Conservation (phyloP, 2,113 vertebrate species). For the Aythya baeri region DNA sequence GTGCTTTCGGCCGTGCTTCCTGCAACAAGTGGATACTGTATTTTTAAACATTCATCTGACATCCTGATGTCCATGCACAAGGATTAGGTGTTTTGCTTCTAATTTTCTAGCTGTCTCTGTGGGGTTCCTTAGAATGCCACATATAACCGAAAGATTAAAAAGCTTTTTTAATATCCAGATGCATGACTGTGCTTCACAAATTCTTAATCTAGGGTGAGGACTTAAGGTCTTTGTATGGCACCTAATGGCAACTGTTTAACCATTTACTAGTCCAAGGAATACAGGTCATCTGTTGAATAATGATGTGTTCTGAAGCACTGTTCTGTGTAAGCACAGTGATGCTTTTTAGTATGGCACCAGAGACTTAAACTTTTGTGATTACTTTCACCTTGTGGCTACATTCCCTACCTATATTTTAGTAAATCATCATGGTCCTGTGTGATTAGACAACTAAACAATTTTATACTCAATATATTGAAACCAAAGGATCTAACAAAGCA, state of each 20-base stretch:
- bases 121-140: neutral
- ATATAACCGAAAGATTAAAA: neutral
- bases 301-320: neutral
- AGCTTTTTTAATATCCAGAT: neutral
- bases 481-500: neutral
- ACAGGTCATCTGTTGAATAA: neutral
- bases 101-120: neutral
- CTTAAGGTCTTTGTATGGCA: neutral
- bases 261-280: neutral
- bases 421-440: neutral
- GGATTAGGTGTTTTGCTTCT: neutral
- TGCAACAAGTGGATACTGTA: accelerated
- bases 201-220: neutral
- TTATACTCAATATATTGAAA: neutral
- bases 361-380: neutral
- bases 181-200: neutral
- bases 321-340: neutral
- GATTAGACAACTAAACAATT: neutral
- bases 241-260: neutral
- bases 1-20: too few species aligned
- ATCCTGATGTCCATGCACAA: neutral
- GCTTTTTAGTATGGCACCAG: neutral
- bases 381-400: neutral
- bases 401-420: neutral
- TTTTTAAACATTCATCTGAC: neutral